A percentile compares a stretch with the other conserved stretches of the same genome.
Evolutionary conservation across 2,888 invertebrate genomes (phyloP).

Genomic region (Lycaena phlaeas): DNA sequence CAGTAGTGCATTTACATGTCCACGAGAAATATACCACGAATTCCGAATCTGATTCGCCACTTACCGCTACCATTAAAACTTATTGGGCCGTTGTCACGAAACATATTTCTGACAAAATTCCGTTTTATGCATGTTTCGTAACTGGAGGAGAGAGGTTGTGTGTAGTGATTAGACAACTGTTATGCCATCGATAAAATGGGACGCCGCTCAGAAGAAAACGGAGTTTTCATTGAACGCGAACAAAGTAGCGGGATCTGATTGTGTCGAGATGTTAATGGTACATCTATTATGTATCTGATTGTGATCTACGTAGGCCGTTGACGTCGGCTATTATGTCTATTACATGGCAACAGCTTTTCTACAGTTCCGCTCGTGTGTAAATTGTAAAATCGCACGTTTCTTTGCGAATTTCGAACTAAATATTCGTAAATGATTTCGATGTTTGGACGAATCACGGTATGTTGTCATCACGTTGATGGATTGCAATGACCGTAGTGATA

Average conservation of each 20-base stretch:
- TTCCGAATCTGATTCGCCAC: conserved; percentile 16
- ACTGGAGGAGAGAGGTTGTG: not conserved
- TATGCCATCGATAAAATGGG: not conserved
- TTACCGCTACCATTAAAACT: conserved; percentile 16
- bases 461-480: too few relatives aligned
- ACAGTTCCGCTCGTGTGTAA: too few relatives aligned
- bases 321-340: too few relatives aligned
- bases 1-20: conserved; percentile 7
- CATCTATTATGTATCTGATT: not conserved
- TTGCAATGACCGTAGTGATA: too few relatives aligned
- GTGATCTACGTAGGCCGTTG: not conserved
- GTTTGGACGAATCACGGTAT: too few relatives aligned
- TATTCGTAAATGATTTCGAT: too few relatives aligned
- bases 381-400: too few relatives aligned
- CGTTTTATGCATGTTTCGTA: conserved; percentile 1
- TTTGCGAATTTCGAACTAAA: too few relatives aligned
- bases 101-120: conserved; percentile 14
- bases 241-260: conserved; percentile 4
- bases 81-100: conserved; percentile 19
- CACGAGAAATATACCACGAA: conserved; percentile 12
- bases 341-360: too few relatives aligned
- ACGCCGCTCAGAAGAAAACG: not conserved
- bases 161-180: conserved; percentile 5
- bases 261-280: not conserved
- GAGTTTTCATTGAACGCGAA: not conserved